phyloP scores from a whole-genome alignment of 2,113 vertebrate genomes.

The Gobiocypris rarus region DNA sequence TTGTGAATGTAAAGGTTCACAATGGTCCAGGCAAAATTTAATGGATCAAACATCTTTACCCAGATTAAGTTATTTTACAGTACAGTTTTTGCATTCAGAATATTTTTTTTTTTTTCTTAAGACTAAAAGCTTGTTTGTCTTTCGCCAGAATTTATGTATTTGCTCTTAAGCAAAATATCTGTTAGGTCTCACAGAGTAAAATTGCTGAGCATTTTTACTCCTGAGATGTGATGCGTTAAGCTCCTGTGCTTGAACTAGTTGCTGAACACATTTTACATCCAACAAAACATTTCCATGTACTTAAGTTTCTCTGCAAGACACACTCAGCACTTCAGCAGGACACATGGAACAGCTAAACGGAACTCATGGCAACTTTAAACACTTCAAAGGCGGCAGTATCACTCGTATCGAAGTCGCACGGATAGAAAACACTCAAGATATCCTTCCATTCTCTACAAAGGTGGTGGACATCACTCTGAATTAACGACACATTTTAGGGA shows the following conservation, averaged over 20 bases:
- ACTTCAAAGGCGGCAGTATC: conserved; percentile 19
- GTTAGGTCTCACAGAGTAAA: neutral
- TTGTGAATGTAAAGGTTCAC: neutral
- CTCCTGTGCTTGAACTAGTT: conserved; percentile 6
- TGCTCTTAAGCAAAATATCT: neutral
- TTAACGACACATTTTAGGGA: conserved; percentile 78
- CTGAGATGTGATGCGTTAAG: neutral
- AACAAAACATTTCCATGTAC: conserved; percentile 18
- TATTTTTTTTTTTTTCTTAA: neutral
- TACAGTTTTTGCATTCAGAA: neutral
- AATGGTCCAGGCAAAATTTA: neutral
- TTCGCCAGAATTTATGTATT: neutral
- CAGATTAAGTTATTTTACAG: neutral
- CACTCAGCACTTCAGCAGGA: conserved; percentile 44
- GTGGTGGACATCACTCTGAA: conserved; percentile 68
- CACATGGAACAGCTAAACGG: conserved; percentile 46
- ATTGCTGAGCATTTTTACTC: neutral
- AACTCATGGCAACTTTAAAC: conserved; percentile 23
- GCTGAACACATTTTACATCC: conserved; percentile 6
- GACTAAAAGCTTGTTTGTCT: neutral
- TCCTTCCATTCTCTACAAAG: conserved; percentile 59
- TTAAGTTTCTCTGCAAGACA: conserved; percentile 28
- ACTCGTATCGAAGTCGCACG: conserved; percentile 21
- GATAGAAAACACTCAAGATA: conserved; percentile 55
- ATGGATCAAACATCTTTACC: neutral